Percentiles rank a stretch among this genome's conserved stretches.
Evolutionary conservation across 2,113 vertebrate genomes (phyloP).

Genomic region (Piaya cayana): DNA sequence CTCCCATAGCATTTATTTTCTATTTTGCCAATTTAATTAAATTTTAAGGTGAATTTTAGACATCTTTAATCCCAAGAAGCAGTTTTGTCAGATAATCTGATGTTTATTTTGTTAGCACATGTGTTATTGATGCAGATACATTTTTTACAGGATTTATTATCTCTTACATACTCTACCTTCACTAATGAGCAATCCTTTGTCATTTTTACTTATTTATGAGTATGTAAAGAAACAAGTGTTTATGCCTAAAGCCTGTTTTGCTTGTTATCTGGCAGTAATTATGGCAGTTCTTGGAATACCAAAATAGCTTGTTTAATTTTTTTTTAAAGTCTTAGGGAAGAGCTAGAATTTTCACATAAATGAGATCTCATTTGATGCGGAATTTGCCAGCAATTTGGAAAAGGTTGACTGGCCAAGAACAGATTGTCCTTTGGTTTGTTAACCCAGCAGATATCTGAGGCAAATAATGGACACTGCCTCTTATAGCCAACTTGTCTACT

Average conservation of each 20-base stretch:
- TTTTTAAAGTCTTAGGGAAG: neutral
- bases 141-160: neutral
- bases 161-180: neutral
- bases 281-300: neutral
- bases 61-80: neutral
- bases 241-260: neutral
- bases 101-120: neutral
- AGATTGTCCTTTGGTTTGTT: neutral
- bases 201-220: neutral
- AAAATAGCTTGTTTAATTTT: neutral
- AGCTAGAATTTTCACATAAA: neutral
- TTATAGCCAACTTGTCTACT: neutral
- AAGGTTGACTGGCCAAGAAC: slow-evolving; percentile 13
- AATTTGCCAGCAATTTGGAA: slow-evolving; percentile 18
- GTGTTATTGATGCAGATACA: neutral
- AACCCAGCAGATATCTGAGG: neutral
- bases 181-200: neutral
- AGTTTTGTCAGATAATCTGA: neutral
- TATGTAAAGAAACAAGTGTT: neutral
- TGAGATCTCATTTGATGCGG: neutral
- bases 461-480: neutral
- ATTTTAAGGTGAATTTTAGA: neutral
- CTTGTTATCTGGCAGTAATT: neutral
- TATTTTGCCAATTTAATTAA: neutral
- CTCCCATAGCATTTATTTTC: neutral